Percentiles rank a stretch among this genome's conserved stretches.
Evolutionary conservation across 2,797 vertebrate genomes (phyloP).

Genomic region (Muscicapa comitata): DNA sequence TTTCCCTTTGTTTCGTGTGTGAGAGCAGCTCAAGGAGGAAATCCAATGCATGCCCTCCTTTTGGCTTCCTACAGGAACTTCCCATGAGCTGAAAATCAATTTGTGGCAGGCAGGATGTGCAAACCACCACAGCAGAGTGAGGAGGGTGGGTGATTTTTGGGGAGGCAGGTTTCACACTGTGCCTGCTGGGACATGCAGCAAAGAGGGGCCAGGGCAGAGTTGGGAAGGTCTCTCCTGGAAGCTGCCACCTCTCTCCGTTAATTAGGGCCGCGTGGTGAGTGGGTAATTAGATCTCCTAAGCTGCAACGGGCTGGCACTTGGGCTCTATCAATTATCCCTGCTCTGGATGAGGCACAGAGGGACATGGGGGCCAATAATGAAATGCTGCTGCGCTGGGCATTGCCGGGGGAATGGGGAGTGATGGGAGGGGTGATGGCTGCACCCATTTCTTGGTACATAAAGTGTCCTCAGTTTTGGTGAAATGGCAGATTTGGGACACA

Average conservation of each 20-base stretch:
- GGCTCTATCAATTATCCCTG: conserved; percentile 60
- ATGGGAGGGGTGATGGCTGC: background rate
- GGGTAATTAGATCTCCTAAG: conserved; percentile 46
- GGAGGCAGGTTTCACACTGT: rapidly evolving
- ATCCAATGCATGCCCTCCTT: background rate
- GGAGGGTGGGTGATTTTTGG: background rate
- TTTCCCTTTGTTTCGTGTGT: background rate
- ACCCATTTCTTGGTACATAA: background rate
- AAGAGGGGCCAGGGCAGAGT: background rate
- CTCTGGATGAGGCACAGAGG: conserved; percentile 1
- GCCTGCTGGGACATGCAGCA: rapidly evolving
- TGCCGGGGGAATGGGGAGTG: rapidly evolving
- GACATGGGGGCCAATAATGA: background rate
- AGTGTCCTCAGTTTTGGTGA: background rate
- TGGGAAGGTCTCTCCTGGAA: background rate
- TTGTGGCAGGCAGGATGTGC: background rate
- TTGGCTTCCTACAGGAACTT: background rate
- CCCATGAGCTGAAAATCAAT: conserved; percentile 1
- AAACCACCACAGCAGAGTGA: background rate
- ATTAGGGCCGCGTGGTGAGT: background rate
- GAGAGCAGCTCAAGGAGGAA: background rate
- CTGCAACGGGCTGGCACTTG: conserved; percentile 31
- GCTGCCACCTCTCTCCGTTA: conserved; percentile 23
- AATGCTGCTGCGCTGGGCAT: background rate
- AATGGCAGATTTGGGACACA: rapidly evolving